Percentiles rank a stretch among this genome's conserved stretches.
phyloP scores from a whole-genome alignment of 2,888 invertebrate genomes.

The Clivina fossor region DNA sequence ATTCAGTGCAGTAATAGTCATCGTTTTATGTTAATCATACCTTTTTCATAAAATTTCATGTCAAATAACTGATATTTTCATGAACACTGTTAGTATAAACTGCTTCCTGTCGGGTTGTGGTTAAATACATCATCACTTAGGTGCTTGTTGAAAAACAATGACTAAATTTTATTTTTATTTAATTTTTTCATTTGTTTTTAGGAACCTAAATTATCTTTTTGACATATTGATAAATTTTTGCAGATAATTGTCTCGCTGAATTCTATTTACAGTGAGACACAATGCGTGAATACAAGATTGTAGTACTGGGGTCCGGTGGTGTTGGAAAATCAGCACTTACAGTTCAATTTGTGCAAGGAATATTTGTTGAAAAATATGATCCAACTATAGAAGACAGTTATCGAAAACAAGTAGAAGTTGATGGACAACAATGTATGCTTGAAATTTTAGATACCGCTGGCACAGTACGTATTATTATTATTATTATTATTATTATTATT shows the following conservation, averaged over 20 bases:
- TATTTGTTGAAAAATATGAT: slow-evolving; percentile 99
- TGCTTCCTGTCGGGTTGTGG: slow-evolving; percentile 48
- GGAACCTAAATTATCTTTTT: slow-evolving; percentile 19
- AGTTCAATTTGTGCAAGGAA: slow-evolving; percentile 97
- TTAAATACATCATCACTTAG: slow-evolving; percentile 37
- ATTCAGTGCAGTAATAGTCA: too few relatives aligned
- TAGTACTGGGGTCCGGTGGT: slow-evolving; percentile 98
- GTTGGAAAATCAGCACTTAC: slow-evolving; percentile 99
- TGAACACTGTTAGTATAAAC: too few relatives aligned
- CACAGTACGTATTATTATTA: slow-evolving; percentile 79
- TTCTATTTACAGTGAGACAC: slow-evolving; percentile 46
- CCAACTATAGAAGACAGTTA: slow-evolving; percentile 99
- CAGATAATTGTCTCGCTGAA: slow-evolving; percentile 21
- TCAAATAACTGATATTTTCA: too few relatives aligned
- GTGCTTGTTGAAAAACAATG: slow-evolving; percentile 9
- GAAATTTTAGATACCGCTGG: slow-evolving; percentile 99
- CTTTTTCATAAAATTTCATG: too few relatives aligned
- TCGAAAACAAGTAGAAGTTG: slow-evolving; percentile 99
- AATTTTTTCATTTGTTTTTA: slow-evolving; percentile 18
- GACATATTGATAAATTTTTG: too few relatives aligned
- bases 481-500: too few relatives aligned
- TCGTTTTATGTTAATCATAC: too few relatives aligned
- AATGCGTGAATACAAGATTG: slow-evolving; percentile 99
- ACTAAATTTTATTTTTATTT: slow-evolving; percentile 2
- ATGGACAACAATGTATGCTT: slow-evolving; percentile 99